phyloP scores from a whole-genome alignment of 1,140 invertebrate species.

The Harlomillsia oculata region DNA sequence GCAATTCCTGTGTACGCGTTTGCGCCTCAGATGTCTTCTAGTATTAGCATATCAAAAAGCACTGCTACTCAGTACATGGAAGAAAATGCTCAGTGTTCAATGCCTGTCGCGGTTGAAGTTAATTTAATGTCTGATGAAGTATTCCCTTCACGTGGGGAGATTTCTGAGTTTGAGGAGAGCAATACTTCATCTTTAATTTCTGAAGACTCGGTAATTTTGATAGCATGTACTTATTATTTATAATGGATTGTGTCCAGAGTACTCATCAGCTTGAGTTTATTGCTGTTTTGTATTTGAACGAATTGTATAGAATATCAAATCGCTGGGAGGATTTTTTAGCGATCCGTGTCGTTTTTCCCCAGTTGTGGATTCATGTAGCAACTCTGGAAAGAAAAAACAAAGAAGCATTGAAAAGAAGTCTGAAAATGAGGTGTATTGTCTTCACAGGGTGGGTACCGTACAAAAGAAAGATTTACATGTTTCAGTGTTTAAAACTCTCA shows the following conservation, averaged over 20 bases:
- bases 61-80: not conserved
- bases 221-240: not conserved
- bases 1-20: slow-evolving; percentile 21
- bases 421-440: not conserved
- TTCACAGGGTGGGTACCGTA: no score
- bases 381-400: no score
- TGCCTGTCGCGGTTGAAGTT: not conserved
- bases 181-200: slow-evolving; percentile 27
- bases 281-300: not conserved
- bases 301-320: not conserved
- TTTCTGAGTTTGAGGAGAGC: slow-evolving; percentile 31
- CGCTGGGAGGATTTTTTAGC: slow-evolving; percentile 15
- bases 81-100: not conserved
- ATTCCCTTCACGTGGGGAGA: slow-evolving; percentile 60
- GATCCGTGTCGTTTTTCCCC: slow-evolving; percentile 6
- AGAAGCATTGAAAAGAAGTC: not conserved
- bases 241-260: not conserved
- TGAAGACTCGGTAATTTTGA: slow-evolving; percentile 14
- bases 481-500: no score
- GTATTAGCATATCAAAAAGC: not conserved
- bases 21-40: slow-evolving; percentile 9
- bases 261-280: no score
- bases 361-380: not conserved
- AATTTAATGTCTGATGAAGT: slow-evolving; percentile 71
- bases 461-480: no score